phyloP scores from a whole-genome alignment of 1,140 invertebrate species.

The Thaumatotibia leucotreta region DNA sequence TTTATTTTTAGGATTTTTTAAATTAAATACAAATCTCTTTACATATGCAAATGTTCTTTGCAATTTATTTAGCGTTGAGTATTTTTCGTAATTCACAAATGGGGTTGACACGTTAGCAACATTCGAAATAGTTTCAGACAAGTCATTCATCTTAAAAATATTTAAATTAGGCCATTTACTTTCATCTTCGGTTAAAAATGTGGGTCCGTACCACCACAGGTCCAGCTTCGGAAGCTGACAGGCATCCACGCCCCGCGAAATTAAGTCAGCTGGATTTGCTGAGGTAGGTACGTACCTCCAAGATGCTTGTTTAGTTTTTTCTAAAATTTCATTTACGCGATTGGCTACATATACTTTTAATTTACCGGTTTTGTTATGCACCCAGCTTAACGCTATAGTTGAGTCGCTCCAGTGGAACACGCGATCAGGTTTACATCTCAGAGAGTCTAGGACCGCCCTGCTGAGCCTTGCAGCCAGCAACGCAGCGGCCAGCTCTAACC shows the following conservation, averaged over 20 bases:
- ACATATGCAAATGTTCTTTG: slow-evolving; percentile 18
- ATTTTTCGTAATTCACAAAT: slow-evolving; percentile 14
- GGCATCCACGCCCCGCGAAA: slow-evolving; percentile 15
- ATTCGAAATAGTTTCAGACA: slow-evolving; percentile 20
- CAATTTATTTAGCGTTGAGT: slow-evolving; percentile 18
- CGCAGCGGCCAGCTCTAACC: no score
- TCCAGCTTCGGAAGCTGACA: neutral
- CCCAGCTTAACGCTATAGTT: no score
- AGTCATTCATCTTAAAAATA: neutral
- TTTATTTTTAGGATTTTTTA: slow-evolving; percentile 18
- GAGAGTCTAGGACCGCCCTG: no score
- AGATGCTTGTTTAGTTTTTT: no score
- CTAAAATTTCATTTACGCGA: no score
- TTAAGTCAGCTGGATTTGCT: no score
- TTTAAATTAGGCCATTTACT: slow-evolving; percentile 17
- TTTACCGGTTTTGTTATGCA: no score
- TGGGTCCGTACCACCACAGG: slow-evolving; percentile 23
- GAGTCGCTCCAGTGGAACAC: no score
- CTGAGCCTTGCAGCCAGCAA: no score
- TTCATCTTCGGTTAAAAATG: slow-evolving; percentile 15
- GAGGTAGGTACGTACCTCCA: no score
- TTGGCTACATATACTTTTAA: no score
- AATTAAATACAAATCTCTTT: slow-evolving; percentile 17
- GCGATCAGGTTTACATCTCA: no score
- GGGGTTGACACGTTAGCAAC: neutral